Evolutionary conservation across 1,140 invertebrate genomes (phyloP).

Genomic region (Hetaerina americana): DNA sequence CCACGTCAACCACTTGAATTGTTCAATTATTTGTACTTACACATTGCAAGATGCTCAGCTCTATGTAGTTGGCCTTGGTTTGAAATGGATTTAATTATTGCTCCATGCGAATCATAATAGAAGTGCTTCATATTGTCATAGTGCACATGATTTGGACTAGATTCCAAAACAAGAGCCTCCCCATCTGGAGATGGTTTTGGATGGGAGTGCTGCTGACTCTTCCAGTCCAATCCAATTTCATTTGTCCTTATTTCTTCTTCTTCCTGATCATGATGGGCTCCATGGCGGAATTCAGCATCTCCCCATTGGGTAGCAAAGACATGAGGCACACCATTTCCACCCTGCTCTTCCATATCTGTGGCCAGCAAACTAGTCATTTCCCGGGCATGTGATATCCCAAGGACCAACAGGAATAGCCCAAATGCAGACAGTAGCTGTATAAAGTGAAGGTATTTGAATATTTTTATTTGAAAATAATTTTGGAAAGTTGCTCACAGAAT

Average conservation of each 20-base stretch:
- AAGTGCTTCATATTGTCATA: background rate
- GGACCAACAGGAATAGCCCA: constrained; percentile 29
- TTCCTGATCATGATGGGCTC: background rate
- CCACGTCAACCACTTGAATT: no score
- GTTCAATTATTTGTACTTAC: no score
- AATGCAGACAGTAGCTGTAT: constrained; percentile 32
- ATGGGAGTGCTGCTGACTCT: background rate
- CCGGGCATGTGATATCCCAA: constrained; percentile 31
- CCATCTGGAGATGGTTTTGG: background rate
- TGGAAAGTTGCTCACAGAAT: no score
- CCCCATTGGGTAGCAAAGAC: background rate
- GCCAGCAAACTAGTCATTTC: constrained; percentile 33
- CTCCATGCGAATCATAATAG: background rate
- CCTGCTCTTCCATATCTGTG: constrained; percentile 30
- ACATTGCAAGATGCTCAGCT: background rate
- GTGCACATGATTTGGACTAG: background rate
- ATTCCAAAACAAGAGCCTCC: background rate
- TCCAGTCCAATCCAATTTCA: background rate
- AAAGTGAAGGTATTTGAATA: no score
- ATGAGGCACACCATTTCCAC: background rate
- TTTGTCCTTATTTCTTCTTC: background rate
- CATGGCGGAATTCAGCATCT: background rate
- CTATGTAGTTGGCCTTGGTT: background rate
- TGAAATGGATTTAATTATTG: background rate
- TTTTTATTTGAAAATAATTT: no score